Evolutionary conservation across 1,140 invertebrate genomes (phyloP).

Genomic region (Heterodera carotae): DNA sequence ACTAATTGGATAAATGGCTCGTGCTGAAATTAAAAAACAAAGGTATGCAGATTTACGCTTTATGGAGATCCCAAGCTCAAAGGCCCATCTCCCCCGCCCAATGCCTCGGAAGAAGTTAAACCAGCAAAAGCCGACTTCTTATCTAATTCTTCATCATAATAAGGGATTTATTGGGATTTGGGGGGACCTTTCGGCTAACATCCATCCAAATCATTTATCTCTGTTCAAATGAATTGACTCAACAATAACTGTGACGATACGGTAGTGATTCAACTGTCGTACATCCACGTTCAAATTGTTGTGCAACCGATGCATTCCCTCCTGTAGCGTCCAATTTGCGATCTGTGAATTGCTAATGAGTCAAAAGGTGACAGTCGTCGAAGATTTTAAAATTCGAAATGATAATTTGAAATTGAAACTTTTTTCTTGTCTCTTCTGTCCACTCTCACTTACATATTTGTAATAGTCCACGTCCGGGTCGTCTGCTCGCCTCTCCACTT

Average conservation of each 20-base stretch:
- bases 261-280: slow-evolving; percentile 50
- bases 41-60: slow-evolving; percentile 8
- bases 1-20: slow-evolving; percentile 57
- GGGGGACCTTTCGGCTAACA: too few species aligned
- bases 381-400: too few species aligned
- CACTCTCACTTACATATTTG: slow-evolving; percentile 48
- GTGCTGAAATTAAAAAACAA: slow-evolving; percentile 48
- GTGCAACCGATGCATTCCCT: slow-evolving; percentile 53
- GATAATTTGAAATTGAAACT: background rate
- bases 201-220: too few species aligned
- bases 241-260: slow-evolving; percentile 60
- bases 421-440: slow-evolving; percentile 7
- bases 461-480: slow-evolving; percentile 53
- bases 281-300: slow-evolving; percentile 52
- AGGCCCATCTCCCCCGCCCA: too few species aligned
- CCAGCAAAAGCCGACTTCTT: too few species aligned
- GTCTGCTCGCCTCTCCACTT: slow-evolving; percentile 48
- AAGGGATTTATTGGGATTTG: too few species aligned
- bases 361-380: background rate
- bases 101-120: too few species aligned
- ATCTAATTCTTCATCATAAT: too few species aligned
- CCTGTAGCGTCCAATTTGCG: slow-evolving; percentile 56
- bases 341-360: slow-evolving; percentile 40
- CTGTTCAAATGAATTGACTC: slow-evolving; percentile 14
- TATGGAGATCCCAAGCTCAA: too few species aligned